phyloP scores from a whole-genome alignment of 2,113 vertebrate genomes.

The Phodopus roborovskii region DNA sequence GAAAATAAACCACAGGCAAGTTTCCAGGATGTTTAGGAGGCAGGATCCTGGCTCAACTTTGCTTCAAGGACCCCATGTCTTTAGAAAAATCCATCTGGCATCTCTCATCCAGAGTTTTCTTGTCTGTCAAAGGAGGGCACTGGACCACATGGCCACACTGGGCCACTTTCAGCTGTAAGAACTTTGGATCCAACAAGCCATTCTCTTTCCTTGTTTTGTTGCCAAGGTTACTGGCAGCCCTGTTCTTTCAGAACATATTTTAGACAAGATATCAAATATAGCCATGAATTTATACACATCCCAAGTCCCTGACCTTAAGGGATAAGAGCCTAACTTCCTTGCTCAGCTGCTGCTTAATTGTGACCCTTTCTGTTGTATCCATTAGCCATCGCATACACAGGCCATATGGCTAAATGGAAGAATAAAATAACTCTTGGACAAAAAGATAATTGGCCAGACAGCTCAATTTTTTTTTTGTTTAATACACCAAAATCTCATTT shows the following conservation, averaged over 20 bases:
- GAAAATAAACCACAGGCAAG: constrained; percentile 30
- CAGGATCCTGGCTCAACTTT: background rate
- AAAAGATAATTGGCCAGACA: constrained; percentile 61
- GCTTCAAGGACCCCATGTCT: background rate
- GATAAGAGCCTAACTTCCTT: background rate
- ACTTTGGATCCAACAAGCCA: background rate
- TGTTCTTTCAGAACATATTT: constrained; percentile 24
- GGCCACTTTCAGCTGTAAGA: background rate
- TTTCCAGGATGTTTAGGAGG: background rate
- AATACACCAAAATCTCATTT: constrained; percentile 73
- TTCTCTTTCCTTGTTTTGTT: constrained; percentile 43
- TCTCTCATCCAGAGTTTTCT: constrained; percentile 36
- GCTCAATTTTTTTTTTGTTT: constrained; percentile 69
- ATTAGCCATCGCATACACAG: background rate
- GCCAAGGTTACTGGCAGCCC: constrained; percentile 45
- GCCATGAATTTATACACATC: background rate
- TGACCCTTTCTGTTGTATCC: constrained; percentile 18
- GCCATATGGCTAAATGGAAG: background rate
- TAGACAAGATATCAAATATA: constrained; percentile 52
- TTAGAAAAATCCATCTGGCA: constrained; percentile 34
- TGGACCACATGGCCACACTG: background rate
- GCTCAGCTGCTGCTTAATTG: constrained; percentile 49
- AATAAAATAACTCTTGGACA: constrained; percentile 61
- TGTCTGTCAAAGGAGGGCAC: background rate
- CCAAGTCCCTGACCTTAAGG: background rate